Base-by-base conservation (phyloP, 2,797 vertebrate genomes). In the Danio aesculapii region DNA sequence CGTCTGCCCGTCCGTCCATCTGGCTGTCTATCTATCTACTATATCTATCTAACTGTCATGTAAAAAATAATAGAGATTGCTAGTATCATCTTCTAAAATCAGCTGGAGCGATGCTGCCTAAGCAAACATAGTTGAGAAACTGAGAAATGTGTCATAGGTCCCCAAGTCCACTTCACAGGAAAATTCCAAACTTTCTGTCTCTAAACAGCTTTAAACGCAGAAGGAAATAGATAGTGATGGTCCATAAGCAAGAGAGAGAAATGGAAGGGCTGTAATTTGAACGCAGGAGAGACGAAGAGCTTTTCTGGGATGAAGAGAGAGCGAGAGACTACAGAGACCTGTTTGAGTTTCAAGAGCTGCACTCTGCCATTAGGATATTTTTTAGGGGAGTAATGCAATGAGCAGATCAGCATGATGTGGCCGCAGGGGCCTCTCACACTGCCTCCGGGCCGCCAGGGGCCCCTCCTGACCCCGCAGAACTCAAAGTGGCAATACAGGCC, bases 391-490 rank as follows among this genome's bases (percentile, higher is more conserved):
- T 46, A 75, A 39, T 62, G 57, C 47, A 64, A 79, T 75, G 58
- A 81, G 57, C 59, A 49, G 44, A 73, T 77, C 57, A 43, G n/a
- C 63, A 74, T 81, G 77, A 64, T 52, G 82, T 75, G 79, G 64
- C 81, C 46, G n/a, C 11, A 47, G 55, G 77, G 71, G 66, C 61
- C 75, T 81, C 70, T 79, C 58, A 44, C 10, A 17, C 49, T 52
- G 77, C 68, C 68, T 63, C 70, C 3, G 71, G 62, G 62, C 30
- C 79, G 39, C 50, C 21, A 6, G 61, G 70, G 70, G 70, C 79
- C 13, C 79, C 70, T 79, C 39, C 63, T 70, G 64, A 49, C 50
- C 47, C 53, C 17, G n/a, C 61, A 57, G 59, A 50, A 39, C 47
- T 47, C 52, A 1, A 58, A 80, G 50, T 41, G 9, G 44, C 77